Evolutionary conservation across 2,797 vertebrate genomes (phyloP).

Genomic region (Anguilla anguilla): DNA sequence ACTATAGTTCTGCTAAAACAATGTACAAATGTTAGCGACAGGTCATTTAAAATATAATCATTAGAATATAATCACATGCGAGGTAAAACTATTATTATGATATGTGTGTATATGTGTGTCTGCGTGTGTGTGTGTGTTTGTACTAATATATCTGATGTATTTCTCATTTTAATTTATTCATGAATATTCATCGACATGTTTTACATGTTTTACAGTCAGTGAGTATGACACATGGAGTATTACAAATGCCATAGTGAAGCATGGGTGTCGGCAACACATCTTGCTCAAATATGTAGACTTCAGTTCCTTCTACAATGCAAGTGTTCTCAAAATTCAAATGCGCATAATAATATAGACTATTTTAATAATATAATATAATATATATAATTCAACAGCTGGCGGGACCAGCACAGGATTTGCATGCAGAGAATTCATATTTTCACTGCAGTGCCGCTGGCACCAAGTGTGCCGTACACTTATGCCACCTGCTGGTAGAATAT

Average conservation of each 20-base stretch:
- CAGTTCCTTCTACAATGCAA: not conserved
- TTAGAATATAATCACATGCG: no score
- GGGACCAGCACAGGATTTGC: not conserved
- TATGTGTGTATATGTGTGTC: not conserved
- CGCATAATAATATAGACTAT: not conserved
- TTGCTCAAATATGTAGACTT: not conserved
- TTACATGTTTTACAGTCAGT: not conserved
- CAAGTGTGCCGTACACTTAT: not conserved
- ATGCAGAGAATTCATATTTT: not conserved
- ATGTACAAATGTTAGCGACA: no score
- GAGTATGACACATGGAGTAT: not conserved
- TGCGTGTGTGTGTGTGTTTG: not conserved
- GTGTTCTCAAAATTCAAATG: not conserved
- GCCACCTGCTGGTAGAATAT: constrained; percentile 13
- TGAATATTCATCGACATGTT: not conserved
- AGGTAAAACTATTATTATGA: no score
- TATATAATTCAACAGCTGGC: not conserved
- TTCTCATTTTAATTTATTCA: not conserved
- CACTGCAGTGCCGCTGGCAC: not conserved
- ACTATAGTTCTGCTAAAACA: not conserved
- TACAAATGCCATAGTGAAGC: not conserved
- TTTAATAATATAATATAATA: no score
- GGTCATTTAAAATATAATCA: no score
- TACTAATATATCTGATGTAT: not conserved
- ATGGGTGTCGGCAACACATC: not conserved